phyloP scores from a whole-genome alignment of 1,140 invertebrate species.

The Drosophila subpulchrella region DNA sequence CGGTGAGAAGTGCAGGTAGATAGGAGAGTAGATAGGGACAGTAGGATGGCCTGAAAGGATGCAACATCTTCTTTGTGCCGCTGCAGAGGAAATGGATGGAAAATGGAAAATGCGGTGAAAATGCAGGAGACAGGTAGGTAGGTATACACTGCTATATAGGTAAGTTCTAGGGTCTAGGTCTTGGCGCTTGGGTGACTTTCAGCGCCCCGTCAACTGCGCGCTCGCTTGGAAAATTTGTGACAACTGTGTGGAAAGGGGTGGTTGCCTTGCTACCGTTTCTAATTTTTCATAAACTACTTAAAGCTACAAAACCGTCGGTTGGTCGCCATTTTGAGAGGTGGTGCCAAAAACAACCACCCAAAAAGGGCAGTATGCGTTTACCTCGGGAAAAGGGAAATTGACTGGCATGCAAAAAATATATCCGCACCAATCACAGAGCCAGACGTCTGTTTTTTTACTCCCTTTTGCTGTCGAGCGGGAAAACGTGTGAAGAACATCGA shows the following conservation, averaged over 20 bases:
- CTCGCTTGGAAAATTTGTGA: conserved; percentile 71
- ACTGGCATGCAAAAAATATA: conserved; percentile 69
- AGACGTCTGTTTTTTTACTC: conserved; percentile 9
- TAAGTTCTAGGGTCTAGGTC: conserved; percentile 25
- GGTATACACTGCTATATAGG: conserved; percentile 1
- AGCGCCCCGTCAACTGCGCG: conserved; percentile 43
- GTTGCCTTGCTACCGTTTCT: conserved; percentile 21
- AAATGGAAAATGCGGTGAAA: conserved; percentile 17
- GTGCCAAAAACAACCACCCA: conserved; percentile 39
- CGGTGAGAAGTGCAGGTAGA: conserved; percentile 28
- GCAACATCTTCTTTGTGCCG: conserved; percentile 16
- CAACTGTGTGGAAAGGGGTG: conserved; percentile 55
- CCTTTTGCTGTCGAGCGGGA: background rate
- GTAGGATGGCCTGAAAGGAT: conserved; percentile 32
- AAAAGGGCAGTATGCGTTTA: conserved; percentile 9
- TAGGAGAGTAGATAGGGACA: conserved; percentile 20
- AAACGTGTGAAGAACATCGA: conserved; percentile 32
- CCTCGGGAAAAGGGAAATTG: conserved; percentile 51
- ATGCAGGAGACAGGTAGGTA: conserved; percentile 18
- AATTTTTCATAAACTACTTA: conserved; percentile 48
- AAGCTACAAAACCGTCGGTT: conserved; percentile 37
- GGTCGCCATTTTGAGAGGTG: conserved; percentile 66
- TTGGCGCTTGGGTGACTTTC: conserved; percentile 43
- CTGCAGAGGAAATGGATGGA: conserved; percentile 28
- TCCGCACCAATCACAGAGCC: conserved; percentile 70